phyloP scores from a whole-genome alignment of 2,113 vertebrate species.

The Sakesphorus luctuosus region DNA sequence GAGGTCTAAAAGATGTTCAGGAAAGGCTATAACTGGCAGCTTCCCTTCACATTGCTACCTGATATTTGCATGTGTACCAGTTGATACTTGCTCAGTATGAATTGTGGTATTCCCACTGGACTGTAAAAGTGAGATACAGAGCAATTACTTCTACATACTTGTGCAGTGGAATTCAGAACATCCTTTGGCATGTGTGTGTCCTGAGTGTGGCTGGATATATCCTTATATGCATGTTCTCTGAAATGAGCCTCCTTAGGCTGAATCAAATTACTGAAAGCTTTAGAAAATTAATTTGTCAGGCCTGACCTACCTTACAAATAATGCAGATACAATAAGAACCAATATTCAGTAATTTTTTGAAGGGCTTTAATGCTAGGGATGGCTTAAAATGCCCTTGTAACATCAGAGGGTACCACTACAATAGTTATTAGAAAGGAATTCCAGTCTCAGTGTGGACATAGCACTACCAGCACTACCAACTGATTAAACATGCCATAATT shows the following conservation, averaged over 20 bases:
- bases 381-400: background rate
- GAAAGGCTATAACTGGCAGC: background rate
- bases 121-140: background rate
- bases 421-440: background rate
- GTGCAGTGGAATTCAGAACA: background rate
- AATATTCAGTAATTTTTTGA: background rate
- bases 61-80: background rate
- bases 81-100: background rate
- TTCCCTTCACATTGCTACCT: background rate
- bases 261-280: background rate
- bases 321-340: background rate
- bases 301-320: background rate
- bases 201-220: background rate
- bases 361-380: background rate
- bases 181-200: background rate
- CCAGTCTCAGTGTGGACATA: background rate
- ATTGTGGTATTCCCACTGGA: background rate
- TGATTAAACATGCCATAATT: rapidly evolving
- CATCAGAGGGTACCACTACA: background rate
- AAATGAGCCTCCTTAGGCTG: background rate
- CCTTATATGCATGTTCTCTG: background rate
- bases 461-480: background rate
- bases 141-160: background rate
- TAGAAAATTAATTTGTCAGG: background rate
- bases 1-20: background rate